phyloP scores from a whole-genome alignment of 2,797 vertebrate genomes.

The Rallus crepitans region DNA sequence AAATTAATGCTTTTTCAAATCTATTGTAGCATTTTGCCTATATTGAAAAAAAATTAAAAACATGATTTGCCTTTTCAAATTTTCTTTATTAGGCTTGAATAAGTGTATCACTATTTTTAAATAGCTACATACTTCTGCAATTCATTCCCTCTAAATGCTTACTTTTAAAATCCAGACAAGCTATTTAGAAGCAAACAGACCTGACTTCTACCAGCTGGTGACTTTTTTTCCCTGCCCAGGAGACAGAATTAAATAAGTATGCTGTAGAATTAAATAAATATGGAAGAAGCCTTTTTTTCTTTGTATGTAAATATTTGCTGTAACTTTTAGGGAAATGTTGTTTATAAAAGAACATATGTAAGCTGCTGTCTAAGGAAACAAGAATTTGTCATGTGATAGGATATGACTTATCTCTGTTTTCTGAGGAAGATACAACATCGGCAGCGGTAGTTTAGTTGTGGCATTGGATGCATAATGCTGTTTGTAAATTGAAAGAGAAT shows the following conservation, averaged over 20 bases:
- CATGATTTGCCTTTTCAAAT: background rate
- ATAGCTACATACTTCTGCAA: background rate
- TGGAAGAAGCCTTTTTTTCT: background rate
- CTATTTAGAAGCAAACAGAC: background rate
- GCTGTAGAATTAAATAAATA: background rate
- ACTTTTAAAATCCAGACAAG: background rate
- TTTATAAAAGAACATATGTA: background rate
- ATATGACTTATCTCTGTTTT: background rate
- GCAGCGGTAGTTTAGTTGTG: background rate
- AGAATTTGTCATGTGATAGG: background rate
- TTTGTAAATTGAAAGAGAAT: background rate
- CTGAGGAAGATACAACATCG: background rate
- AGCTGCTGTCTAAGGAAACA: background rate
- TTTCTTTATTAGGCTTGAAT: slow-evolving; percentile 12
- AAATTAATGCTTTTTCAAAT: background rate
- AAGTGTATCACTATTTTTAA: background rate
- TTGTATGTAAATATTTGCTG: background rate
- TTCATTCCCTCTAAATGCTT: background rate
- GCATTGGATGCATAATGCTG: background rate
- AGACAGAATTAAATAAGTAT: background rate
- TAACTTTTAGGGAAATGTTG: background rate
- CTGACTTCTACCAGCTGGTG: background rate
- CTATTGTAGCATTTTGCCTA: too few species aligned
- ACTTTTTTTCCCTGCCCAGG: background rate
- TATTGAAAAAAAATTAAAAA: background rate